Evolutionary conservation across 2,113 vertebrate species (phyloP).

Genomic region (Gymnogyps californianus): DNA sequence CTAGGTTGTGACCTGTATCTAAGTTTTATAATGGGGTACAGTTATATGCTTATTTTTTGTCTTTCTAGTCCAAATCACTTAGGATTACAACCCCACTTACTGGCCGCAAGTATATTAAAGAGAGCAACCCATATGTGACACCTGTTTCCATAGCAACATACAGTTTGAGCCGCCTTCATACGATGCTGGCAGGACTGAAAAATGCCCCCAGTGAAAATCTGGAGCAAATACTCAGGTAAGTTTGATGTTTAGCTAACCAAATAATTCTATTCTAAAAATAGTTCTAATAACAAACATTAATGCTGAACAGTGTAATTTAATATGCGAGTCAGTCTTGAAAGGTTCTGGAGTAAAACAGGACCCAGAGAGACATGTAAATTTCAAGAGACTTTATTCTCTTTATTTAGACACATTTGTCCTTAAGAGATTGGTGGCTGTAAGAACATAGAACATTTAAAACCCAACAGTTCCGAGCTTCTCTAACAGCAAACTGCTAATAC

Average conservation of each 20-base stretch:
- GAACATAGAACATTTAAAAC: background rate
- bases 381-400: background rate
- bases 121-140: slow-evolving; percentile 73
- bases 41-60: background rate
- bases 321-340: background rate
- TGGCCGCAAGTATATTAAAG: slow-evolving; percentile 80
- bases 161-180: slow-evolving; percentile 86
- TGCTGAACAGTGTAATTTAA: background rate
- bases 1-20: background rate
- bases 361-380: background rate
- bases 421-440: background rate
- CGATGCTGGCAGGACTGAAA: slow-evolving; percentile 84
- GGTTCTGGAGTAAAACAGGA: background rate
- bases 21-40: background rate
- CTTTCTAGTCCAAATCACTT: slow-evolving; percentile 77
- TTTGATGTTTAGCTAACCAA: background rate
- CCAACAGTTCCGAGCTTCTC: background rate
- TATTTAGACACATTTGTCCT: background rate
- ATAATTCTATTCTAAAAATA: background rate
- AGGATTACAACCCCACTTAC: slow-evolving; percentile 85
- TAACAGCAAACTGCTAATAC: background rate
- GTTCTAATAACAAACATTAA: background rate
- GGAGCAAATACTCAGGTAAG: slow-evolving; percentile 80
- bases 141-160: slow-evolving; percentile 84
- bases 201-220: slow-evolving; percentile 83